phyloP scores from a whole-genome alignment of 2,113 vertebrate species.

The Pseudopodoces humilis region DNA sequence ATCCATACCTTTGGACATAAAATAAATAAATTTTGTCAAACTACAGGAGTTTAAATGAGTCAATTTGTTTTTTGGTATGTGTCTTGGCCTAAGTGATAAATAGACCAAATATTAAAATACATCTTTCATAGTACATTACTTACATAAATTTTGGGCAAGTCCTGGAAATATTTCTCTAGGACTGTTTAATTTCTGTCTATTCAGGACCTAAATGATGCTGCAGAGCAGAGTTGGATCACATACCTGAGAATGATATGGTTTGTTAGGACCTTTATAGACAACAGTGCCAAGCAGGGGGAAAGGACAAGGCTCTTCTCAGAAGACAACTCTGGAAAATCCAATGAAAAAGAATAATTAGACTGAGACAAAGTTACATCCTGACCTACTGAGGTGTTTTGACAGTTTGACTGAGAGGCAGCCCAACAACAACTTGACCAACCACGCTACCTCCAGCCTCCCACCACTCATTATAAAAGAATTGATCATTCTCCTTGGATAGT shows the following conservation, averaged over 20 bases:
- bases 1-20: not conserved
- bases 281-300: not conserved
- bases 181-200: not conserved
- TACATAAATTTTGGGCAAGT: not conserved
- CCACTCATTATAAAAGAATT: not conserved
- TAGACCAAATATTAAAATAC: not conserved
- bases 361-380: not conserved
- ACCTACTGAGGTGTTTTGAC: not conserved
- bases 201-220: not conserved
- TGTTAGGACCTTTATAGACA: not conserved
- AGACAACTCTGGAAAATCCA: not conserved
- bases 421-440: not conserved
- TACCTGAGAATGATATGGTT: not conserved
- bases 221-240: not conserved
- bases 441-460: not conserved
- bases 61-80: not conserved
- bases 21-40: slow-evolving; percentile 10
- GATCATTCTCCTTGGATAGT: not conserved
- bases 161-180: not conserved
- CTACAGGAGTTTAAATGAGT: not conserved
- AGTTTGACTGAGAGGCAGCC: not conserved
- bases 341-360: not conserved
- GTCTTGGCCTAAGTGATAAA: not conserved
- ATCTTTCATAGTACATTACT: not conserved
- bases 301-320: not conserved